Evolutionary conservation across 1,140 invertebrate species (phyloP).

Genomic region (Atta cephalotes): DNA sequence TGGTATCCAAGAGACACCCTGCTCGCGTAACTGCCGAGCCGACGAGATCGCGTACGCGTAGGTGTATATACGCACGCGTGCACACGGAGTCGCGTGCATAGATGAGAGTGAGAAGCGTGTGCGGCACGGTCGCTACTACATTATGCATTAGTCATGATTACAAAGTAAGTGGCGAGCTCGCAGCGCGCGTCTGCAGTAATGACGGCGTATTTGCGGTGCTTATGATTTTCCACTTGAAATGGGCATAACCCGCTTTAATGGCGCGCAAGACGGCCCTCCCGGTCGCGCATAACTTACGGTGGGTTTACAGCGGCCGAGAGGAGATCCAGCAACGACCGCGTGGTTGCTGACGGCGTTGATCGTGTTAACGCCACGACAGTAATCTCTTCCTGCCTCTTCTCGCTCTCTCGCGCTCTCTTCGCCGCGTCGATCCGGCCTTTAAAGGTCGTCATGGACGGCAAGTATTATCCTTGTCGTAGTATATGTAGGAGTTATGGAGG

Average conservation of each 20-base stretch:
- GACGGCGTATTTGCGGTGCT: slow-evolving; percentile 81
- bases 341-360: slow-evolving; percentile 67
- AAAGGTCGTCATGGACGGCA: slow-evolving; percentile 66
- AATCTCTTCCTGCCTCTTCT: slow-evolving; percentile 64
- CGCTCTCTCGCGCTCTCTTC: slow-evolving; percentile 18
- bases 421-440: slow-evolving; percentile 61
- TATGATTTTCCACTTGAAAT: slow-evolving; percentile 83
- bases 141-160: slow-evolving; percentile 83
- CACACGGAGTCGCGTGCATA: slow-evolving; percentile 19
- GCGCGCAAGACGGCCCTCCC: slow-evolving; percentile 70
- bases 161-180: slow-evolving; percentile 81
- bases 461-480: slow-evolving; percentile 58
- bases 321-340: slow-evolving; percentile 21
- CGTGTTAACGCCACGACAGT: slow-evolving; percentile 72
- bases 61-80: slow-evolving; percentile 9
- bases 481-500: background rate
- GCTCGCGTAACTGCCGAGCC: background rate
- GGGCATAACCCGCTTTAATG: slow-evolving; percentile 81
- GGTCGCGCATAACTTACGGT: slow-evolving; percentile 75
- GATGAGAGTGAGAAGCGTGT: slow-evolving; percentile 30
- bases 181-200: slow-evolving; percentile 78
- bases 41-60: slow-evolving; percentile 20
- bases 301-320: slow-evolving; percentile 74
- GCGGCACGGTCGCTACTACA: slow-evolving; percentile 73
- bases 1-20: background rate